Base-by-base conservation (phyloP, 2,113 vertebrate genomes). In the Ptychochromis oligacanthus region DNA sequence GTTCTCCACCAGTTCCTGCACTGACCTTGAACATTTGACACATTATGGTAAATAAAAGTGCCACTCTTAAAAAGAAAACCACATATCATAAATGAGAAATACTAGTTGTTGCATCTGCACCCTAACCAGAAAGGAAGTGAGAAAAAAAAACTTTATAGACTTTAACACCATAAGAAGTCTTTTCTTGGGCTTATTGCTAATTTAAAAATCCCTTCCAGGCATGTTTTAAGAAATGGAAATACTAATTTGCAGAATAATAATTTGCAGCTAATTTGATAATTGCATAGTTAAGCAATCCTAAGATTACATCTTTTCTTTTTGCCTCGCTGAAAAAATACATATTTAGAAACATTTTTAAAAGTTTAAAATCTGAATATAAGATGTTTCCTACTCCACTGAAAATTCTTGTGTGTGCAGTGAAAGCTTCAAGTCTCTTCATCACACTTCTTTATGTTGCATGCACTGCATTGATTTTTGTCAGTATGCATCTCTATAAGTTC, bases 11-110 rank as follows among this genome's bases (percentile, higher is more conserved):
- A 14, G 20, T 31, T 81, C 58, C 67, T 7, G 67, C 59, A 2
- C 87, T 88, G 91, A 91, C 91, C 92, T 92, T 92, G 92, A 85
- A 57, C 81, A 43, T 88, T 54, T 84, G 85, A 89, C 88, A 80
- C 60, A 56, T 36, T 61, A n/a, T 7, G 86, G 67, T 86, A 84
- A 90, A 93, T 89, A 91, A 89, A 57, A 54, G 67, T 64, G 60
- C 46, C 34, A 62, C 57, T 80, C 43, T 55, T 70, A 6, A 77
- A 36, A 15, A 75, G 75, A 65, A 79, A 72, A 31, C 6, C 75
- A 24, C 34, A 5, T 28, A 56, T 84, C 2, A 77, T 61, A 74
- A 81, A 77, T 86, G 79, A 92, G 74, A 31, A 22, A 81, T 82
- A 13, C 31, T 52, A 84, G 77, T 60, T 28, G 77, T 54, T 67